A percentile compares a stretch with the other conserved stretches of the same genome.
These are phyloP conservation scores for Ectropis crepuscularia DNA, from an alignment of 2,888 invertebrate species.

Conservation along the genomic window DNA sequence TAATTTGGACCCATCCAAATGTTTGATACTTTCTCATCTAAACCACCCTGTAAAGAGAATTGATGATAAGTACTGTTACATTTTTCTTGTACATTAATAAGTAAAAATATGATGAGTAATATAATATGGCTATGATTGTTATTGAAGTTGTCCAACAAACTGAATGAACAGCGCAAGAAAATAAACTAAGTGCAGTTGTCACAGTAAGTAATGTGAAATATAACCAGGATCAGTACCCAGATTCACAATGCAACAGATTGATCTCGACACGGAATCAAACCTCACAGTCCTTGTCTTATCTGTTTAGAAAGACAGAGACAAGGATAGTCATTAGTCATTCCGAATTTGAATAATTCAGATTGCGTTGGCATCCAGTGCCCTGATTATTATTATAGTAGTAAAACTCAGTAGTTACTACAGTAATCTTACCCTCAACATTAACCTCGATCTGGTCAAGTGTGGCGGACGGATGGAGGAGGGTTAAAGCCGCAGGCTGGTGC, in stretches of 20 bases:
- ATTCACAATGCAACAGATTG: too few species aligned
- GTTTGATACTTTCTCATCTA: slow-evolving; percentile 59
- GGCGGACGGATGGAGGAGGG: slow-evolving; percentile 93
- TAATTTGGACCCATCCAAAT: slow-evolving; percentile 25
- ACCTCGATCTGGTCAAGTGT: slow-evolving; percentile 97
- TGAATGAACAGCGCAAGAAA: background rate
- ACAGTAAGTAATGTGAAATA: slow-evolving; percentile 3
- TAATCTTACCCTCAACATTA: slow-evolving; percentile 95
- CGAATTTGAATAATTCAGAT: background rate
- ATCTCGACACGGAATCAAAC: too few species aligned
- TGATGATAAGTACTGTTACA: background rate
- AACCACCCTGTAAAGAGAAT: slow-evolving; percentile 74
- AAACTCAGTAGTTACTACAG: background rate
- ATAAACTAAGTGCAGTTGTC: slow-evolving; percentile 11
- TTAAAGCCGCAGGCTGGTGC: slow-evolving; percentile 88
- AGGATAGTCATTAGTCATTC: background rate
- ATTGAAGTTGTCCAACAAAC: too few species aligned
- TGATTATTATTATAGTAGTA: background rate
- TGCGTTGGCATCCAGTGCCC: background rate
- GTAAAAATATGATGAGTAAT: too few species aligned
- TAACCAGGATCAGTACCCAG: too few species aligned
- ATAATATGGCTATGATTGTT: too few species aligned
- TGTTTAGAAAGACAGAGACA: too few species aligned
- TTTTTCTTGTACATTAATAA: too few species aligned
- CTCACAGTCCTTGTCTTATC: too few species aligned